phyloP scores from a whole-genome alignment of 2,113 vertebrate genomes.

The Apteryx mantelli region DNA sequence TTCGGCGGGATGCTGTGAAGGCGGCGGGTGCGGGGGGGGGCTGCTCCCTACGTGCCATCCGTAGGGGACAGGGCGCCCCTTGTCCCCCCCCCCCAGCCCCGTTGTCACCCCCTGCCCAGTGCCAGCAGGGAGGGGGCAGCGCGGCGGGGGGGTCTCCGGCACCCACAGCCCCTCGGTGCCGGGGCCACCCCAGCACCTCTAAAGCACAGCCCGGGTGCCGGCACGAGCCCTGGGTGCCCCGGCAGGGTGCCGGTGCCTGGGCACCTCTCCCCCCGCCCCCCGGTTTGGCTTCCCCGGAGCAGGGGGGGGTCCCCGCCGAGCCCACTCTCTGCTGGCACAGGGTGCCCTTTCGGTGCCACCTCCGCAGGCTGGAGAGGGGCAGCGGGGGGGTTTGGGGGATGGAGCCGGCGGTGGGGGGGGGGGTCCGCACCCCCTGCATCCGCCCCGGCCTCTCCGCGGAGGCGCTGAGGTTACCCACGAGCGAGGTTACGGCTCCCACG shows the following conservation, averaged over 20 bases:
- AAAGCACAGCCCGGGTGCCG: too few relatives aligned
- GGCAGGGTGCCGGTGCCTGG: too few relatives aligned
- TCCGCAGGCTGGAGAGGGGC: neutral
- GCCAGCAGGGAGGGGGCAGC: neutral
- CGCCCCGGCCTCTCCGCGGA: too few relatives aligned
- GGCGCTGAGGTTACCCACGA: neutral
- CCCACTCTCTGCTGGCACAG: slow-evolving; percentile 65
- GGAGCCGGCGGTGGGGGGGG: neutral
- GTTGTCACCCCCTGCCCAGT: neutral
- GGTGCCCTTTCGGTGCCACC: slow-evolving; percentile 40
- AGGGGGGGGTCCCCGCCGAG: neutral
- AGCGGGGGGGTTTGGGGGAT: neutral
- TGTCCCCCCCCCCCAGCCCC: too few relatives aligned
- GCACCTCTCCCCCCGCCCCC: too few relatives aligned
- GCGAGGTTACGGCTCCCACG: neutral
- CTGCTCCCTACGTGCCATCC: neutral
- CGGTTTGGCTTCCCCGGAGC: neutral
- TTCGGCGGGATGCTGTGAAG: too few relatives aligned
- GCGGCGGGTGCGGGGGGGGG: neutral
- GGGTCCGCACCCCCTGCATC: too few relatives aligned
- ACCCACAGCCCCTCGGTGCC: neutral
- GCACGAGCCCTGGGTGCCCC: too few relatives aligned
- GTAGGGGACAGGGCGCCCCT: neutral
- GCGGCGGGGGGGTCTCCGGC: too few relatives aligned
- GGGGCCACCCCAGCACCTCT: too few relatives aligned